Base-by-base conservation (phyloP, 2,888 invertebrate genomes). In the Leucophora obtusa region DNA sequence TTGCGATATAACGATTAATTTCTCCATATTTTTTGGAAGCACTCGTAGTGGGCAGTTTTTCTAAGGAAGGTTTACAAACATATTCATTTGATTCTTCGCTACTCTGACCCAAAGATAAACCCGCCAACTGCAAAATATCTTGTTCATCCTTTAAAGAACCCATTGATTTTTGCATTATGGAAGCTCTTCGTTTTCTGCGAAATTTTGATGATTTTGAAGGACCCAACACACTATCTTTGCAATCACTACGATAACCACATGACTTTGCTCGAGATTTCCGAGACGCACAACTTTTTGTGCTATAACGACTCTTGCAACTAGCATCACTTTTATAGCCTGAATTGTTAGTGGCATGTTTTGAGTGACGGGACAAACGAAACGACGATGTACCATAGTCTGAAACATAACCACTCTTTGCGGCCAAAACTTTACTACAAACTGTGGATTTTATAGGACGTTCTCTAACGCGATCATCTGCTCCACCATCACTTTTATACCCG, bases 301-400 rank as follows among this genome's bases (percentile, higher is more conserved):
- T 91, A 86, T 92, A 93, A 74, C 93, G 92, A 85, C 93, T 93
- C 86, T 93, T 93, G 82, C 92, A 92, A 63, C 93, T 93, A 17
- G 89, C 90, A 85, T 93, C 93, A 83, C 92, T 93, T 87, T 93
- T 93, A 84, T 93, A 93, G 8, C 93, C 93, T 0, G 93, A 93
- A 14, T 87, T 87, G 68, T 87, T 86, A 5, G 83, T 83, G 11
- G 91, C 89, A 63, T 86, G 84, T 58, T 77, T 71, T 11, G 79
- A 79, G 60, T 83, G 77, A 10, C 69, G 83, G 0, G 77, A 70
- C 33, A 84, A 84, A 1, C 87, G 85, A 63, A 87, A 86, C 51
- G 87, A 86, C 9, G 86, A 83, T 2, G 89, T 85, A 0, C 93
- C 93, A 83, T 93, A 93, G 85, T 93, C 93, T 73, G 93, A 93